These are phyloP conservation scores for Pyrrhia umbra DNA, from an alignment of 2,888 invertebrate genomes.

Conservation along the genomic window DNA sequence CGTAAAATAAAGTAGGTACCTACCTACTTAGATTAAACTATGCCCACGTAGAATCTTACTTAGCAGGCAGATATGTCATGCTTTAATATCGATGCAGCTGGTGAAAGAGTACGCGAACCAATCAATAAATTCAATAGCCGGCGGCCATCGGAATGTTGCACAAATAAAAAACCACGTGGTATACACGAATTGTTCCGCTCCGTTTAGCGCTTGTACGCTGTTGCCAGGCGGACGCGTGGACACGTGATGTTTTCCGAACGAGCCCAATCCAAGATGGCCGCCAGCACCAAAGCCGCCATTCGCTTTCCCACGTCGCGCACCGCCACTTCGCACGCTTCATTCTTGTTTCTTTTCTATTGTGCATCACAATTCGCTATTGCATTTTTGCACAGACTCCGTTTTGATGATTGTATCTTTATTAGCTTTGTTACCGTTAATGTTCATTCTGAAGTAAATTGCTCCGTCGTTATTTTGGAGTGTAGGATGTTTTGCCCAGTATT, in stretches of 20 bases:
- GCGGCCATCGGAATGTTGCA: conserved; percentile 80
- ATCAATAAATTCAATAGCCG: conserved; percentile 75
- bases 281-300: conserved; percentile 78
- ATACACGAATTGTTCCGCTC: conserved; percentile 85
- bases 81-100: conserved; percentile 39
- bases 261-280: conserved; percentile 86
- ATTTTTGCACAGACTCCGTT: conserved; percentile 70
- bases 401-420: conserved; percentile 61
- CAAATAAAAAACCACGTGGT: conserved; percentile 87
- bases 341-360: conserved; percentile 83
- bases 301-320: conserved; percentile 89
- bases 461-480: conserved; percentile 39
- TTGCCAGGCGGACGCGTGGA: conserved; percentile 87
- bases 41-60: background rate
- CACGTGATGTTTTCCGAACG: conserved; percentile 86
- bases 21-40: background rate
- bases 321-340: conserved; percentile 80
- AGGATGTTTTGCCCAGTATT: conserved; percentile 38
- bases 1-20: background rate
- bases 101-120: conserved; percentile 65
- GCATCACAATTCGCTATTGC: conserved; percentile 76
- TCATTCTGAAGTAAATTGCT: conserved; percentile 40
- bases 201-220: conserved; percentile 83
- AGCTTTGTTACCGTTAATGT: conserved; percentile 54
- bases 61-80: background rate